Evolutionary conservation across 2,888 invertebrate species (phyloP), one percentile per base, ranked within the genome.

Genomic region (Agrochola lota): DNA sequence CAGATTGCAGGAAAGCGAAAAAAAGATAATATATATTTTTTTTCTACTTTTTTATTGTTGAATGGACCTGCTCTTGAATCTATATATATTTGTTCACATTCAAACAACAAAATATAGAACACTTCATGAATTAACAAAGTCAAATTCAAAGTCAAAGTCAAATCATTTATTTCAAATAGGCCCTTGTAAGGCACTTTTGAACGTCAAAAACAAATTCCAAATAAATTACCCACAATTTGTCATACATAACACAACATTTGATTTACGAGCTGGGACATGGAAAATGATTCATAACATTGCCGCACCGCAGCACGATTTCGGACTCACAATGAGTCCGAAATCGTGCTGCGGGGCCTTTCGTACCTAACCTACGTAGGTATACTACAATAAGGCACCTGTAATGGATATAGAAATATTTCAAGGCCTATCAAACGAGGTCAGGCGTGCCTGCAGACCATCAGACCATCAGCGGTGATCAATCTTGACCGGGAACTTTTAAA

Each of bases 381-480:
- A 84, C 74, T 63, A 68, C 66, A 60, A 68, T 63, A 77, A 40
- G 80, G 66, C 77, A 89, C 85, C 79, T 87, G 76, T 76, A 84
- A 83, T 85, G 75, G 81, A 77, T 85, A 81, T 81, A 84, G 46
- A 85, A 89, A 86, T 84, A 86, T 90, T 90, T 86, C 88, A 90
- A 91, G 90, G 90, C 77, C 80, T 66, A 23, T 20, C 40, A 69
- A 88, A 85, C 79, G 88, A 89, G 91, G 92, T 87, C 91, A 86
- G 75, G 75, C 88, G 86, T 85, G 89, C 78, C 75, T 71, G 81
- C 73, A 81, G 75, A 88, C 89, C 87, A 88, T 90, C 85, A 88
- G 78, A 82, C 86, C 84, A 88, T 90, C 84, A 77, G 80, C 78
- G 82, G 87, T 89, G 88, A 93, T 93, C 92, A 92, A 92, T 93